Evolutionary conservation across 2,113 vertebrate genomes (phyloP), one percentile per base, ranked within the genome.

Genomic region (Mobula birostris): DNA sequence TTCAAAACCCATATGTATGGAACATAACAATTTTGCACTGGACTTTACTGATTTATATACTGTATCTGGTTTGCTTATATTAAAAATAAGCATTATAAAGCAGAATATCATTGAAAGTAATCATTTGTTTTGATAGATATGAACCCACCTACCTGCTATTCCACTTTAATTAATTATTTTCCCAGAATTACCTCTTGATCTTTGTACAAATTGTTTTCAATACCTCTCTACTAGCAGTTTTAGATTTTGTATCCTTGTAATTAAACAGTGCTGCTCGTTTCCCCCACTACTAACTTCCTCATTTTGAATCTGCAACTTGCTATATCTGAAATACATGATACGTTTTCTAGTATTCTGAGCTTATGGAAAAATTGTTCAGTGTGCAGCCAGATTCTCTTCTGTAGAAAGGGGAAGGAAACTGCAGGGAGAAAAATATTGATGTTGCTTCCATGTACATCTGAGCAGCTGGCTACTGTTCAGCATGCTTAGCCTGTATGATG

Each of bases 361-460:
- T n/a, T 24, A 15, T 66, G 61, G 9, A n/a, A n/a, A 58, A 14
- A 66, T 66, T 19, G 14, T 90, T 61, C 61, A 32, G 58, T 32
- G n/a, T 90, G n/a, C 19, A 32, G 17, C 29, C 61, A 66, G 5
- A 36, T 90, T 24, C 29, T 90, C 5, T 32, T 90, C 14, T 66
- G 29, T 32, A 68, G 85, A 90, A 66, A 90, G 61, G 29, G n/a
- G 85, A 90, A 90, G 61, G 85, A 90, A 66, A 85, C n/a, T 58
- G 17, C 15, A 66, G 14, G 5, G 14, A 32, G 24, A 87, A 61
- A 87, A 66, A 66, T 11, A 87, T 11, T 8, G 27, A 29, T 87
- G 24, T 12, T 87, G 56, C 24, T 87, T 87, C 83, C 24, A 11
- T 87, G 83, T 56, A 27, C 83, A 3, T 87, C 56, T 58, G 58